Base-by-base conservation (phyloP, 2,888 invertebrate genomes). In the Melanotus villosus region DNA sequence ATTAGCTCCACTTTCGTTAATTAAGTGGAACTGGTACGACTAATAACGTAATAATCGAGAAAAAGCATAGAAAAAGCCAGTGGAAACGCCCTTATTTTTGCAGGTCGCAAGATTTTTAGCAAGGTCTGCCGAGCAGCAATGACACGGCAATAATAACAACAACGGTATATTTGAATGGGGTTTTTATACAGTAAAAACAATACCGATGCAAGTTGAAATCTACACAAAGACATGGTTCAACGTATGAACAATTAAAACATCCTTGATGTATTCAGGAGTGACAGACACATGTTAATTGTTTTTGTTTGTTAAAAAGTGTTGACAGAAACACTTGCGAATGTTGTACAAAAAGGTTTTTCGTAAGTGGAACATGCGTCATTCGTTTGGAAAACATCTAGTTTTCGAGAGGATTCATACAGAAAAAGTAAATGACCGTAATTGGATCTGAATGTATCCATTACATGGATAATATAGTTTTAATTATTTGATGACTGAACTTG, bases 251-350 rank as follows among this genome's bases (percentile, higher is more conserved):
- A 58, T 58, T 41, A 58, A 58, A 38, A 52, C 38, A 62, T 62
- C 38, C 50, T 52, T 62, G 50, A 34, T 62, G 26, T 18, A 18
- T 18, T 6, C 34, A 19, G 19, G 18, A 52, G 26, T 50, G 50
- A 52, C 62, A 62, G 62, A 62, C 62, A 62, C 21, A 62, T 62
- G 52, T 36, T 62, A 62, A 62, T 62, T 62, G 52, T 62, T 50
- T 62, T 62, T 41, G 41, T 36, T 50, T 38, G 52, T n/a, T n/a
- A 18, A 52, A 52, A 62, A 23, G 50, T 47, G 62, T 38, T 36
- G 52, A 62, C 50, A 62, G 62, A 16, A 47, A 52, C 50, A 58
- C 19, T 54, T 36, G 32, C n/a, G n/a, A n/a, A n/a, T n/a, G n/a
- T n/a, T n/a, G n/a, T n/a, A n/a, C n/a, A n/a, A n/a, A n/a, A n/a